Evolutionary conservation across 2,113 vertebrate species (phyloP).

Genomic region (Gymnobelideus leadbeateri): DNA sequence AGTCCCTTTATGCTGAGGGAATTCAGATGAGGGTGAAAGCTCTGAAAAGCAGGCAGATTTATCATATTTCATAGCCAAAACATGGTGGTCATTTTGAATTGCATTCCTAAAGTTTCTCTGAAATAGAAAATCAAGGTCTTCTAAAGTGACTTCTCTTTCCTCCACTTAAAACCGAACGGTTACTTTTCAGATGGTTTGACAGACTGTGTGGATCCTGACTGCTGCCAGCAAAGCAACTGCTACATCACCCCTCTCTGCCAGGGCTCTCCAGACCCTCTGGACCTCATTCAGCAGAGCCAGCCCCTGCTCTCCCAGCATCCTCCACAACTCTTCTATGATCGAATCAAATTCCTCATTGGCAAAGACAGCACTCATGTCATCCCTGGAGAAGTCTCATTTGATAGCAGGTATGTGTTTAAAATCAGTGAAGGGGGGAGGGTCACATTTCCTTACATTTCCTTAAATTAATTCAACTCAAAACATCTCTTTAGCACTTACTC

Average conservation of each 20-base stretch:
- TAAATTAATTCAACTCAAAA: neutral
- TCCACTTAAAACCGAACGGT: constrained; percentile 33
- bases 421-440: neutral
- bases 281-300: constrained; percentile 93
- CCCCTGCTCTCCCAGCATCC: constrained; percentile 88
- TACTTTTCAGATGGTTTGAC: constrained; percentile 92
- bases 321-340: constrained; percentile 92
- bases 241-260: constrained; percentile 94
- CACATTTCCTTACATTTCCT: neutral
- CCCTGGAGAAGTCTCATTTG: constrained; percentile 93
- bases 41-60: constrained; percentile 33
- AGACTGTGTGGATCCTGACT: constrained; percentile 97
- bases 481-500: neutral
- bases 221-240: constrained; percentile 95
- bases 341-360: constrained; percentile 95
- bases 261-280: constrained; percentile 96
- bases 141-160: constrained; percentile 22
- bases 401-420: constrained; percentile 90
- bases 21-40: constrained; percentile 38
- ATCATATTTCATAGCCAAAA: constrained; percentile 49
- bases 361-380: constrained; percentile 96
- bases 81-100: constrained; percentile 26
- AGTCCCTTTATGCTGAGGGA: neutral
- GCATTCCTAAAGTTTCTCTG: constrained; percentile 39
- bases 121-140: constrained; percentile 5